Base-by-base conservation (phyloP, 1,140 invertebrate species). In the Calliphora vicina region DNA sequence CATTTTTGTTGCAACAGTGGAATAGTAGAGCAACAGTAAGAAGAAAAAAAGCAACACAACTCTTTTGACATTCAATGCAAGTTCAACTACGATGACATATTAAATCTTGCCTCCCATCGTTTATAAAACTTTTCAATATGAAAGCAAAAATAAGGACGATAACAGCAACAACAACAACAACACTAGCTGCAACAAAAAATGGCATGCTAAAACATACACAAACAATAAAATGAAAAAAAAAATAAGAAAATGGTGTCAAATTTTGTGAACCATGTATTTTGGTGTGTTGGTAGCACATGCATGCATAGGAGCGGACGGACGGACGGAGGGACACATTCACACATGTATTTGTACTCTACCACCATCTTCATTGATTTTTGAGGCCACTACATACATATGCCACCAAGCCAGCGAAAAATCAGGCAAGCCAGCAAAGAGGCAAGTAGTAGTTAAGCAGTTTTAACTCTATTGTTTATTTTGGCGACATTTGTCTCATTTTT, bases 31-130 rank as follows among this genome's bases (percentile, higher is more conserved):
- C 61, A 67, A 67, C 61, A 23, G 61, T 35, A 78, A 45, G 29
- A 74, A 74, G 29, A 74, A 74, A 74, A 35, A 45, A n/a, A 13
- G 42, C 23, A 76, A n/a, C 17, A 76, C 27, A 42, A 23, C 35
- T 78, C 42, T 76, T 78, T 78, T 78, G 74, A 78, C 74, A 78
- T 78, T 78, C 74, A 78, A 78, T 78, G 42, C 74, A 78, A 78
- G 74, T 78, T 78, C 74, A 78, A 78, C 74, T 78, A 43, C 35
- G 74, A 78, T 78, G 74, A 43, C 74, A 78, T 78, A 78, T 78
- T 78, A 43, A 78, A 78, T 43, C 42, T 78, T 45, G 35, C 74
- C 10, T 78, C 74, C 42, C 74, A 67, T 67, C 61, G 20, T 78
- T 78, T 78, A 43, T 45, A 74, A 78, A 78, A 43, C n/a, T 78